Evolutionary conservation across 2,797 vertebrate species (phyloP), one percentile per base, ranked within the genome.

Genomic region (Allobates femoralis): DNA sequence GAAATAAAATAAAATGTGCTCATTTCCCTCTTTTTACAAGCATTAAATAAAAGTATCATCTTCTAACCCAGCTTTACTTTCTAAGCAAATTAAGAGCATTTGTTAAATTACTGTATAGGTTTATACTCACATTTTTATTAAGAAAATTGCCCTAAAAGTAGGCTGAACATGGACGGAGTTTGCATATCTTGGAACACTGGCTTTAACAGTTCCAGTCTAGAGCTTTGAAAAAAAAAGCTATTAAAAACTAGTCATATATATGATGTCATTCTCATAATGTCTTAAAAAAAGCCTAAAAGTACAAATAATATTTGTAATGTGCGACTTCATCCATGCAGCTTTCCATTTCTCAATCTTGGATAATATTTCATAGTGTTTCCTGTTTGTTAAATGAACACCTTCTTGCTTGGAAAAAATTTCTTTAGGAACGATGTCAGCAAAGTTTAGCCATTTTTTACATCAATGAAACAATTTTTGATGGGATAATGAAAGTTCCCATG

Each of bases 221-320:
- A 90, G 87, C 92, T 93, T 92, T 90, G 91, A 91, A 92, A 92
- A 91, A 91, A 46, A 94, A 92, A 93, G 93, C 90, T 93, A 94
- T 93, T 94, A 94, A 95, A 95, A 94, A 88, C 90, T 92, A 93
- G 93, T 91, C 94, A 93, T 93, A 91, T 88, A 93, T 91, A 95
- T 95, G 93, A 95, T 94, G 93, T 95, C 92, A 94, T 91, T 90
- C 90, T 92, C 90, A 93, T 93, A 93, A 94, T 73, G 82, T 87
- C 81, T 87, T 81, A 69, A 86, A 86, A 82, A 86, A 73, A 74
- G 26, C 28, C 76, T 84, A 16, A 73, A 66, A 94, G 94, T 95
- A 94, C 93, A 95, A 95, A 95, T 95, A 95, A 95, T 95, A 94
- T 95, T 95, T 95, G 92, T 93, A 94, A 94, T 94, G 91, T 90